These are phyloP conservation scores for Gracilinanus agilis DNA, from an alignment of 2,113 vertebrate genomes.

Conservation along the genomic window DNA sequence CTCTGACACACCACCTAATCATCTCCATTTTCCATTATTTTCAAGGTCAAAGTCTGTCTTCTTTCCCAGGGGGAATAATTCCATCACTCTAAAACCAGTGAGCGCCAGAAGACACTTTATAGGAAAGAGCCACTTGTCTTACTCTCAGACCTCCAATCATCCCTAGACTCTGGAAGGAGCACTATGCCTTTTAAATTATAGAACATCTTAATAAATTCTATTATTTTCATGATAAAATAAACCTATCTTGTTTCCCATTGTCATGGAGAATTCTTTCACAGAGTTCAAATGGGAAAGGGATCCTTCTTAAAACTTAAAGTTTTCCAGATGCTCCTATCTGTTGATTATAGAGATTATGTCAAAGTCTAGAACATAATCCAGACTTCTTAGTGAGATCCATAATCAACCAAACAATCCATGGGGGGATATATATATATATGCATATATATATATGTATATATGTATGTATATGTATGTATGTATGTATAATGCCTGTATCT, in stretches of 20 bases:
- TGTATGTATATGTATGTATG: no score
- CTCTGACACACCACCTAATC: neutral
- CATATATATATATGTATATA: no score
- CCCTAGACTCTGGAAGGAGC: neutral
- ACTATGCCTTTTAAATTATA: neutral
- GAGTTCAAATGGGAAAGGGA: neutral
- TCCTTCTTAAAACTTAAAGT: neutral
- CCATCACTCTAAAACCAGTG: neutral
- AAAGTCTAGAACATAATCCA: neutral
- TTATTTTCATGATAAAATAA: neutral
- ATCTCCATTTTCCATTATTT: neutral
- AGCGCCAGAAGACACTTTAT: neutral
- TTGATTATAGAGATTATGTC: neutral
- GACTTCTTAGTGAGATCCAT: neutral
- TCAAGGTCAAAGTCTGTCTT: neutral
- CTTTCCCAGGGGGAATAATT: neutral
- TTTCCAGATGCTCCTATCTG: neutral
- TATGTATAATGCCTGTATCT: neutral
- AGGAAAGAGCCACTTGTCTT: neutral
- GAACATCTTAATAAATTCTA: neutral
- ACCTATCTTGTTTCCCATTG: neutral
- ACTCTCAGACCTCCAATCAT: neutral
- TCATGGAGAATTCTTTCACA: neutral
- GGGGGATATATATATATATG: neutral
- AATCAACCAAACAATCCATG: neutral